Evolutionary conservation across 2,797 vertebrate genomes (phyloP).

Genomic region (Hozukius guyotensis): DNA sequence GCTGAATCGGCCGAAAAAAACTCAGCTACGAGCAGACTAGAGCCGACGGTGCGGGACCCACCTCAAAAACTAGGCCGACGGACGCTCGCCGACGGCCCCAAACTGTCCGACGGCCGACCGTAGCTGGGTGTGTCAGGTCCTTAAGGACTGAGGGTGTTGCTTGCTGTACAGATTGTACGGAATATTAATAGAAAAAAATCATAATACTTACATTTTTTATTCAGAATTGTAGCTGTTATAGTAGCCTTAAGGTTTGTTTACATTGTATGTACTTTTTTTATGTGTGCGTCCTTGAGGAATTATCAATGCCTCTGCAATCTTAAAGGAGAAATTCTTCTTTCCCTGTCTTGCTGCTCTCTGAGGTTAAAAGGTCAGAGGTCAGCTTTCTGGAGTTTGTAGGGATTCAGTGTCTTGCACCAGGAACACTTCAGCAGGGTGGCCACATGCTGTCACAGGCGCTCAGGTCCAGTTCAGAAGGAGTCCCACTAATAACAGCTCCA

Average conservation of each 20-base stretch:
- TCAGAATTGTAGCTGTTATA: neutral
- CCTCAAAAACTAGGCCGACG: no score
- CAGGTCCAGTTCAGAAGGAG: neutral
- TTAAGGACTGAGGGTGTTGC: no score
- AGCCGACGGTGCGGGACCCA: no score
- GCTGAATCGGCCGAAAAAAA: no score
- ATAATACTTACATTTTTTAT: neutral
- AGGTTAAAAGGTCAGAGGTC: conserved; percentile 18
- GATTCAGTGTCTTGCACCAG: conserved; percentile 1
- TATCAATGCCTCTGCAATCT: neutral
- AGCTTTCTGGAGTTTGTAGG: neutral
- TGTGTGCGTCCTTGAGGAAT: neutral
- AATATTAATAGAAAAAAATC: neutral
- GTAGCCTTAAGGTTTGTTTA: neutral
- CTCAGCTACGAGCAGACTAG: no score
- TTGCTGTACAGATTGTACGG: no score
- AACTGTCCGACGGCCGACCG: no score
- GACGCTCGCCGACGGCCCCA: rapidly evolving
- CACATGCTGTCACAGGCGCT: neutral
- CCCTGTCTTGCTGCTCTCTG: neutral
- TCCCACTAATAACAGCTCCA: neutral
- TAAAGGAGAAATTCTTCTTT: neutral
- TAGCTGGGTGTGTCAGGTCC: no score
- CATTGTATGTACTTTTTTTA: neutral
- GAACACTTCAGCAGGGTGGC: neutral